These are phyloP conservation scores for Nemotelus pantherinus DNA, from an alignment of 2,888 invertebrate species.

Conservation along the genomic window DNA sequence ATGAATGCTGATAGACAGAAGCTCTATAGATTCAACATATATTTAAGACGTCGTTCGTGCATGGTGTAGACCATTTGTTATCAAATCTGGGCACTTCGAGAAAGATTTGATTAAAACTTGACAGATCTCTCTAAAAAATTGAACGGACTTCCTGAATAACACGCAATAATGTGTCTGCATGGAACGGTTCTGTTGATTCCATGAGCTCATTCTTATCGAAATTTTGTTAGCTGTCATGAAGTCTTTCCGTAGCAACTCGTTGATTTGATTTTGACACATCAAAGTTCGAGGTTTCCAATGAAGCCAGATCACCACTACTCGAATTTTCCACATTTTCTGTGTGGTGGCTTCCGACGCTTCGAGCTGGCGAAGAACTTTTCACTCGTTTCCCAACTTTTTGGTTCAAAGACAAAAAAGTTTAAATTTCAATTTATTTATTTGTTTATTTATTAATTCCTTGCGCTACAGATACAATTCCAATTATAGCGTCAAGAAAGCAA, in stretches of 20 bases:
- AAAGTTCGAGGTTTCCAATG: slow-evolving; percentile 66
- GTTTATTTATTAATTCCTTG: too few species aligned
- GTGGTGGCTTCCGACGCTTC: slow-evolving; percentile 2
- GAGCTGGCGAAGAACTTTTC: slow-evolving; percentile 13
- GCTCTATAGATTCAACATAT: too few species aligned
- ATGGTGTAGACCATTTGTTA: slow-evolving; percentile 60
- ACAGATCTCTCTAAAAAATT: slow-evolving; percentile 84
- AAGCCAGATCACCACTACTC: slow-evolving; percentile 81
- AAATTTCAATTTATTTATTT: too few species aligned
- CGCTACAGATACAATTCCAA: too few species aligned
- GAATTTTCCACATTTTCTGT: slow-evolving; percentile 13
- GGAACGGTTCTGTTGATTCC: slow-evolving; percentile 80
- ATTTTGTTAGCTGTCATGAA: slow-evolving; percentile 82
- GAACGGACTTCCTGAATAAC: slow-evolving; percentile 81
- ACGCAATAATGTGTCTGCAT: slow-evolving; percentile 82
- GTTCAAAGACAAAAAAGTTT: background rate
- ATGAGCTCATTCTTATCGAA: slow-evolving; percentile 79
- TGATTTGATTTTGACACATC: slow-evolving; percentile 66
- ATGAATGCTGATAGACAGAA: too few species aligned
- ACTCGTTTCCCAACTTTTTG: slow-evolving; percentile 15
- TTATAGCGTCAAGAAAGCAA: too few species aligned
- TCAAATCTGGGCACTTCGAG: slow-evolving; percentile 66
- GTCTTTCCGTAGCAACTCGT: slow-evolving; percentile 75
- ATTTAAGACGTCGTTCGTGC: too few species aligned
- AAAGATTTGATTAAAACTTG: slow-evolving; percentile 74